phyloP scores from a whole-genome alignment of 2,888 invertebrate species.

The Oxytorus armatus region DNA sequence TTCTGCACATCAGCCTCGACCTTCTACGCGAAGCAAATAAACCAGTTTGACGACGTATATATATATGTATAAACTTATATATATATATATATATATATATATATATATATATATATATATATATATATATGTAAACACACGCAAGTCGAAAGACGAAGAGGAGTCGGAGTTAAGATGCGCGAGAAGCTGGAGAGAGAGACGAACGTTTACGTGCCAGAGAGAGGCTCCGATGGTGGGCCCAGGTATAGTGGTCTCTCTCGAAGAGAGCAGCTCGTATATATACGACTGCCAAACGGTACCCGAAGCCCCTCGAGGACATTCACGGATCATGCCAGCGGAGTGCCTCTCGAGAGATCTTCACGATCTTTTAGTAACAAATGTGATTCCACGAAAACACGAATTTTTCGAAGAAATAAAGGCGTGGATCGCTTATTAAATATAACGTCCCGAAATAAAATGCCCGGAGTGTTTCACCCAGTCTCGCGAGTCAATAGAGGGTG shows the following conservation, averaged over 20 bases:
- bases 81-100: slow-evolving; percentile 1
- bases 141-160: slow-evolving; percentile 45
- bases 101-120: slow-evolving; percentile 2
- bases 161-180: slow-evolving; percentile 34
- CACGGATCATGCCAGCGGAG: slow-evolving; percentile 53
- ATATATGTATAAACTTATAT: slow-evolving; percentile 22
- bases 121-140: slow-evolving; percentile 2
- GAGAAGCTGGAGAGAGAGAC: slow-evolving; percentile 28
- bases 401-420: slow-evolving; percentile 45
- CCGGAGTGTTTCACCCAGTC: neutral
- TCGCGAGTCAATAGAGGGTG: neutral
- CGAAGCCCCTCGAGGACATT: slow-evolving; percentile 65
- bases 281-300: slow-evolving; percentile 67
- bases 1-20: slow-evolving; percentile 64
- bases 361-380: slow-evolving; percentile 63
- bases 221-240: slow-evolving; percentile 55
- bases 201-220: slow-evolving; percentile 52
- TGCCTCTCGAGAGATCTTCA: slow-evolving; percentile 56
- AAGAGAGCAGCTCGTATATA: slow-evolving; percentile 30
- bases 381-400: slow-evolving; percentile 61
- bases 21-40: slow-evolving; percentile 73
- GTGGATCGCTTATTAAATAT: slow-evolving; percentile 17
- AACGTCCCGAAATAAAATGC: slow-evolving; percentile 12
- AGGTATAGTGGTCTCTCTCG: slow-evolving; percentile 39
- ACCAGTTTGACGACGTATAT: slow-evolving; percentile 79